Evolutionary conservation across 2,113 vertebrate species (phyloP), one percentile per base, ranked within the genome.

Genomic region (Cyanoderma ruficeps): DNA sequence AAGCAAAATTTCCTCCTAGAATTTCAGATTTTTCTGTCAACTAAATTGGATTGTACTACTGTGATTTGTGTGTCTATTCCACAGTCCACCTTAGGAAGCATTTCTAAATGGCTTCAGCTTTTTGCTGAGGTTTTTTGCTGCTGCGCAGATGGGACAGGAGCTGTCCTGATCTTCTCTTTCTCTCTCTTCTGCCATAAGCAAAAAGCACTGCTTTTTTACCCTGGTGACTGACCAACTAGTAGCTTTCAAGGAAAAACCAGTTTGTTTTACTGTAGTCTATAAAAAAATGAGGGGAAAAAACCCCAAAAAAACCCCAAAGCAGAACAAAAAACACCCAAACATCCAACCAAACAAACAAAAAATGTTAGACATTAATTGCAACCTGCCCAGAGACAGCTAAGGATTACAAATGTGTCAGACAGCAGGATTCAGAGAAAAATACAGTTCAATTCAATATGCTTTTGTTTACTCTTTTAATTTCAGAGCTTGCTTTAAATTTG

Each of bases 381-480:
- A 70, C 25, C 20, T 90, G 50, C 50, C 22, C 15, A 63, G 41
- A 61, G 30, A 89, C 89, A 16, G 25, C 41, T 49, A 79, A 65
- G n/a, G 22, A 49, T 89, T 33, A 30, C 33, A 79, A 35, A 75
- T 24, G 11, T 55, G 28, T 77, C n/a, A 81, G 59, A 65, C 18
- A 69, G 33, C 55, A 78, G 21, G 37, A 90, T 72, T n/a, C 39
- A 37, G 42, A 53, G 30, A 76, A 89, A 90, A 70, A 63, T 17
- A 37, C 33, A 35, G 23, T 80, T 86, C 28, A 60, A 37, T 22
- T 82, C 44, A 57, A 20, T 67, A 59, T 0, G 1, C 8, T 82
- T 95, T 78, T 74, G 42, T 87, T 89, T 82, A 37, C 74, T 76
- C 85, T 85, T 91, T 15, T 92, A 30, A 72, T 96, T 95, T 87